Percentiles rank a stretch among this genome's conserved stretches.
These are phyloP conservation scores for Hypselothyrea guttata DNA, from an alignment of 2,888 invertebrate species.

Conservation along the genomic window DNA sequence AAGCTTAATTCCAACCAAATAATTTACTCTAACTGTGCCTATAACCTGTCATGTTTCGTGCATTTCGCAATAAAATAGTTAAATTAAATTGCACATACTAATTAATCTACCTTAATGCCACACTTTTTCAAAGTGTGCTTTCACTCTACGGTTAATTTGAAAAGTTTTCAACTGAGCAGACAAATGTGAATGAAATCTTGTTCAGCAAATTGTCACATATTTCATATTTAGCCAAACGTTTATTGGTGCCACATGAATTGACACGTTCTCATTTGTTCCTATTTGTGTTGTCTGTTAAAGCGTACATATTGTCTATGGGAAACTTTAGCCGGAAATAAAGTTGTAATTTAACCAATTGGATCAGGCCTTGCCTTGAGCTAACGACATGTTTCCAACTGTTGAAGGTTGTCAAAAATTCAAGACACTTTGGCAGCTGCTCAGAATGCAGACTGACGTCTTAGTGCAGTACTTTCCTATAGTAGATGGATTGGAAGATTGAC, in stretches of 20 bases:
- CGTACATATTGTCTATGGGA: constrained; percentile 9
- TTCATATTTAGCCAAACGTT: constrained; percentile 14
- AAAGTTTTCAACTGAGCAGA: constrained; percentile 5
- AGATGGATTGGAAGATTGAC: neutral
- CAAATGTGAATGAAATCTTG: constrained; percentile 7
- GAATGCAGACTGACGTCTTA: constrained; percentile 21
- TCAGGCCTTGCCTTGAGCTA: constrained; percentile 1
- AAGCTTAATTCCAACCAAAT: too few species aligned
- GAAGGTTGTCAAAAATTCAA: constrained; percentile 56
- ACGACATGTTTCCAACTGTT: constrained; percentile 16
- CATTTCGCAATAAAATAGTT: too few species aligned
- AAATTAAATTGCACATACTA: neutral
- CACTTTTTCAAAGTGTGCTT: too few species aligned
- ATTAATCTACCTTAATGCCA: neutral
- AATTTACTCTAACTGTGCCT: too few species aligned
- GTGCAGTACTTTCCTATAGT: neutral
- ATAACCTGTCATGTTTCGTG: too few species aligned
- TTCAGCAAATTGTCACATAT: constrained; percentile 20
- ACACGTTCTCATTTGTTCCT: constrained; percentile 42
- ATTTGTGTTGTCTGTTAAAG: constrained; percentile 19
- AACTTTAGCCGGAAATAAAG: constrained; percentile 16
- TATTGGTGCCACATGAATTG: constrained; percentile 44
- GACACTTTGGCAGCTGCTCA: constrained; percentile 29
- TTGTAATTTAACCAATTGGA: constrained; percentile 29
- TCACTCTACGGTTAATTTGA: too few species aligned